Evolutionary conservation across 2,113 vertebrate genomes (phyloP).

Genomic region (Pipa parva): DNA sequence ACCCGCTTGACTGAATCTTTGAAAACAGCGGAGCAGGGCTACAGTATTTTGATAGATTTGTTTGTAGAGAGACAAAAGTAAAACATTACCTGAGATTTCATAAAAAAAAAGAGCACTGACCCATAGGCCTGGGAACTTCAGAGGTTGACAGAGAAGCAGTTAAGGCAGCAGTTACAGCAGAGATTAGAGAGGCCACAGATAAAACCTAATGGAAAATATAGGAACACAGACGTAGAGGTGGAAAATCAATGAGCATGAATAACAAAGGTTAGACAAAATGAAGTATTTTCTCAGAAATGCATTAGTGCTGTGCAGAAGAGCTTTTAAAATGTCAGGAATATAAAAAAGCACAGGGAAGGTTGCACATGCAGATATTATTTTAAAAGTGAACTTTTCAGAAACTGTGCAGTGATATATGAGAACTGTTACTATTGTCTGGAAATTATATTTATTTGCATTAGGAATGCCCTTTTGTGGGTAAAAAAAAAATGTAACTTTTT

Average conservation of each 20-base stretch:
- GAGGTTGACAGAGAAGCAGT: constrained; percentile 19
- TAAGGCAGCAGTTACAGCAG: constrained; percentile 23
- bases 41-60: too few relatives aligned
- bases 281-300: constrained; percentile 40
- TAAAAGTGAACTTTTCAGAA: constrained; percentile 32
- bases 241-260: constrained; percentile 42
- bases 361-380: constrained; percentile 32
- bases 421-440: constrained; percentile 3
- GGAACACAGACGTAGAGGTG: constrained; percentile 30
- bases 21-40: too few relatives aligned
- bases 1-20: too few relatives aligned
- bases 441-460: constrained; percentile 25
- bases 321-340: constrained; percentile 44
- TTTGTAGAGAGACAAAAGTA: neutral
- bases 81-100: constrained; percentile 18
- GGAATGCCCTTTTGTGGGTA: constrained; percentile 7
- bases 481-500: neutral
- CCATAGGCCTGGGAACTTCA: constrained; percentile 10
- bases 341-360: constrained; percentile 25
- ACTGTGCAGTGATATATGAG: constrained; percentile 9
- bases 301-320: constrained; percentile 24
- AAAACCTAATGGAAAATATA: constrained; percentile 27
- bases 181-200: constrained; percentile 33
- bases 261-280: constrained; percentile 43
- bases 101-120: constrained; percentile 27